phyloP scores from a whole-genome alignment of 2,113 vertebrate genomes.

The Paramormyrops kingsleyae region DNA sequence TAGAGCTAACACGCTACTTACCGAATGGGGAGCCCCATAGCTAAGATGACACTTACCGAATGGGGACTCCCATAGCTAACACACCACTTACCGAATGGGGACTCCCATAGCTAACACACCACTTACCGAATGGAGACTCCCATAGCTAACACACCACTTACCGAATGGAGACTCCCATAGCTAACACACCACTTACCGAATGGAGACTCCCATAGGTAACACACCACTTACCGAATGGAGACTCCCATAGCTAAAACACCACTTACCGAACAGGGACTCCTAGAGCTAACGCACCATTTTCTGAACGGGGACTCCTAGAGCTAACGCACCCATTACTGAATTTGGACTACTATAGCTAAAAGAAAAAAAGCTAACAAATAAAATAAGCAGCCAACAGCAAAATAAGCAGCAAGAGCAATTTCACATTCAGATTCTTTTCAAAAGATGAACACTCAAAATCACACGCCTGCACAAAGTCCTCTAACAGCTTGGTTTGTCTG shows the following conservation, averaged over 20 bases:
- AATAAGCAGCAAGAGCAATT: not conserved
- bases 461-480: not conserved
- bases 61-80: no score
- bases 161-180: no score
- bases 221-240: not conserved
- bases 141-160: no score
- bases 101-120: no score
- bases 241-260: not conserved
- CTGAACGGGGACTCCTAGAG: not conserved
- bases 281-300: not conserved
- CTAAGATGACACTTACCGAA: no score
- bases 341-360: not conserved
- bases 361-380: not conserved
- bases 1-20: fast-evolving
- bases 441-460: not conserved
- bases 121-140: no score
- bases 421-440: not conserved
- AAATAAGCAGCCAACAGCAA: not conserved
- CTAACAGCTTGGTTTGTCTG: not conserved
- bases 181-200: no score
- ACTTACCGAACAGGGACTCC: not conserved
- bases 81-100: no score
- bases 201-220: no score
- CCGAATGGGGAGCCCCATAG: no score
- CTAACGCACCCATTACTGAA: not conserved